These are phyloP conservation scores for Cybosia mesomella DNA, from an alignment of 2,888 invertebrate species.

Conservation along the genomic window DNA sequence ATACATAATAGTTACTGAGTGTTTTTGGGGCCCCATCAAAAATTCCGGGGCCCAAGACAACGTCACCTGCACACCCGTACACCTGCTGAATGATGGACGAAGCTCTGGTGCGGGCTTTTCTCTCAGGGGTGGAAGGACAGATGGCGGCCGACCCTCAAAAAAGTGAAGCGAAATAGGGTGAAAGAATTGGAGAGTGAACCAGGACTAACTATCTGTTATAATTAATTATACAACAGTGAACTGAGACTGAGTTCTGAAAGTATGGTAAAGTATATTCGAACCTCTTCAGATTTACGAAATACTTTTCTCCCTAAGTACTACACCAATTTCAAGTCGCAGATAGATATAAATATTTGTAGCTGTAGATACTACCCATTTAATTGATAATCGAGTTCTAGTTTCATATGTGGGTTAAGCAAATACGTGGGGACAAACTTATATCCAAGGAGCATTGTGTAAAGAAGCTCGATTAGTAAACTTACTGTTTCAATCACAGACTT, in stretches of 20 bases:
- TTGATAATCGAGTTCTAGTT: slow-evolving; percentile 29
- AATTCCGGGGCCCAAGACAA: not conserved
- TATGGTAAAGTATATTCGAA: not conserved
- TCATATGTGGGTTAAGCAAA: slow-evolving; percentile 46
- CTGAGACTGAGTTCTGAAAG: not conserved
- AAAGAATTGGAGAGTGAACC: too few species aligned
- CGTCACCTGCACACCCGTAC: not conserved
- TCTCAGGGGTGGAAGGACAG: not conserved
- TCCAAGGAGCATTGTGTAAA: slow-evolving; percentile 38
- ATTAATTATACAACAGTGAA: too few species aligned
- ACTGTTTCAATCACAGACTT: slow-evolving; percentile 23
- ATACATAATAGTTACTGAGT: too few species aligned
- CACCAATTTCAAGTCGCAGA: slow-evolving; percentile 6
- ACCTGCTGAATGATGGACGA: not conserved
- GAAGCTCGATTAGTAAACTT: slow-evolving; percentile 39
- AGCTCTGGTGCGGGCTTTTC: too few species aligned
- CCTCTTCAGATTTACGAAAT: not conserved
- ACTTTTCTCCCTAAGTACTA: slow-evolving; percentile 1
- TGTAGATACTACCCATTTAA: slow-evolving; percentile 19
- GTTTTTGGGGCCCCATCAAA: not conserved
- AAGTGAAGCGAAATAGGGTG: not conserved
- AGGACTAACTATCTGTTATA: not conserved
- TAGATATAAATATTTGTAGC: not conserved
- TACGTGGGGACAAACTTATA: slow-evolving; percentile 32
- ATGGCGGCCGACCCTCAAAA: not conserved